Conservation (phyloP, 2,113 vertebrate species). For the Eptatretus burgeri region DNA sequence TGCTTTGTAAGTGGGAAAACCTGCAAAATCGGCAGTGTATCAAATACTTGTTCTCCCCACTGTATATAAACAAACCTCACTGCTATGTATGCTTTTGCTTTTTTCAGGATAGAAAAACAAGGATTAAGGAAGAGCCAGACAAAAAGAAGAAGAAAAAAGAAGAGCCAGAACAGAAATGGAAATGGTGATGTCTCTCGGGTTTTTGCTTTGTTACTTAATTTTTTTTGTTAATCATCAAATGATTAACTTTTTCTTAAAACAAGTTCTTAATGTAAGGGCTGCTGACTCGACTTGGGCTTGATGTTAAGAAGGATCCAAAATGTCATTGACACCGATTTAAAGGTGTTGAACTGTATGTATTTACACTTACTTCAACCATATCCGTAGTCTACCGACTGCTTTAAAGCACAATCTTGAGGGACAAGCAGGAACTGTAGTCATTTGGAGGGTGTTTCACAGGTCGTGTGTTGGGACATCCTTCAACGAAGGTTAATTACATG, state of each 20-base stretch:
- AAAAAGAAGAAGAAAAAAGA: constrained; percentile 3
- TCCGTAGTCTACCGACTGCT: too few relatives aligned
- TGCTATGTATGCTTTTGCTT: background rate
- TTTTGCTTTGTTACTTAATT: background rate
- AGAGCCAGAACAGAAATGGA: constrained; percentile 5
- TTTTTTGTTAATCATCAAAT: background rate
- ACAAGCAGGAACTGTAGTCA: too few relatives aligned
- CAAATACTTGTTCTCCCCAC: too few relatives aligned
- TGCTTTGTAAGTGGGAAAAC: too few relatives aligned
- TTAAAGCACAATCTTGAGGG: too few relatives aligned
- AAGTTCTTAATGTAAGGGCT: background rate
- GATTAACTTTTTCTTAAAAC: background rate
- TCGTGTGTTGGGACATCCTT: too few relatives aligned
- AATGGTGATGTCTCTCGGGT: background rate
- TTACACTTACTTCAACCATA: too few relatives aligned
- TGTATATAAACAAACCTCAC: background rate
- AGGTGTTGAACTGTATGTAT: too few relatives aligned
- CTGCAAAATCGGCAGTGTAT: too few relatives aligned
- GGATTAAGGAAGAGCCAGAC: background rate
- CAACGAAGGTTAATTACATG: too few relatives aligned
- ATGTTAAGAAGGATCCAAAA: background rate
- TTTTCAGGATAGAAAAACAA: background rate
- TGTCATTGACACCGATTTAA: background rate
- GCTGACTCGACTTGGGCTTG: background rate
- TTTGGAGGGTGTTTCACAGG: too few relatives aligned